Evolutionary conservation across 37 sponge, comb jelly and placozoan genomes (phyloP), one percentile per base, ranked within the genome.

Genomic region (Ianthella basta): DNA sequence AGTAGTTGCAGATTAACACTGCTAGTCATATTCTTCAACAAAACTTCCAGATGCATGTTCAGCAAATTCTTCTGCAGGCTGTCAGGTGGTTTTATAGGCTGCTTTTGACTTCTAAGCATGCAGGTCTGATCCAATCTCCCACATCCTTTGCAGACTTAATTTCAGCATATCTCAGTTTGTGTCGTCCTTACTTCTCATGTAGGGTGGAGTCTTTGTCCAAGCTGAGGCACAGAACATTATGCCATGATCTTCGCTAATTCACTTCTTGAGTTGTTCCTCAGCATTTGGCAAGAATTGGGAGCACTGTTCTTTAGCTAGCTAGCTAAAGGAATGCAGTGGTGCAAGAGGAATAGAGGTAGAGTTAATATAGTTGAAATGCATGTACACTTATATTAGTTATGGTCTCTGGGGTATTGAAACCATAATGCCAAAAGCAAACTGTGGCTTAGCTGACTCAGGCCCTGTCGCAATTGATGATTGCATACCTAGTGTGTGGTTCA

Each of bases 141-240:
- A 91, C 83, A 83, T 91, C 91, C 0, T 72, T 16, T 30, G 61
- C 60, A 30, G 60, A 80, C 74, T 57, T 40, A 20, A 91, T 84
- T 0, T 77, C 82, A 34, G 65, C 91, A 50, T 83, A 65, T 59
- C 73, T 59, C 24, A 91, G 85, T n/a, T 36, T 36, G 56, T 80
- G 10, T 37, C 68, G 36, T 4, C 44, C 66, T 20, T 61, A 66
- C 27, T 35, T 37, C 18, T 10, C 19, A 21, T 33, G 18, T 16
- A 82, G 66, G 24, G 33, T 38, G 19, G 82, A 82, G 66, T 82
- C 82, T 40, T 63, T 63, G 36, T 60, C 44, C 21, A 39, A 21
- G 15, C 29, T 59, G 18, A 82, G 33, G 44, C 20, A 24, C 78
- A 75, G 38, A 75, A 40, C 53, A 40, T 41, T 39, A 39, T 39